Percentiles rank a stretch among this genome's conserved stretches.
Conservation (phyloP, 1,140 invertebrate genomes). For the Drosophila melanogaster region DNA sequence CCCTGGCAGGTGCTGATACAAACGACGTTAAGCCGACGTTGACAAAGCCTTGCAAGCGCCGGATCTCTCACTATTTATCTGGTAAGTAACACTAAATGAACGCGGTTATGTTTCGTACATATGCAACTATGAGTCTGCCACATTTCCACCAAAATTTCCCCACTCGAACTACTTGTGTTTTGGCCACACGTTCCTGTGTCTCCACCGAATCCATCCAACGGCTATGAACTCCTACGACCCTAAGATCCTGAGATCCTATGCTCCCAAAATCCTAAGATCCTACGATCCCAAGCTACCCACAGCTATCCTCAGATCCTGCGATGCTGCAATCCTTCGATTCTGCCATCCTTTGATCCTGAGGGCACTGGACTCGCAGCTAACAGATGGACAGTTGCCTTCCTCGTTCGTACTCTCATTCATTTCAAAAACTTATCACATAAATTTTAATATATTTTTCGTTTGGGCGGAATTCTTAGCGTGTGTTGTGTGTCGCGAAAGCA, state of each 20-base stretch:
- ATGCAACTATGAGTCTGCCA: conserved; percentile 38
- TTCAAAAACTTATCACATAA: conserved; percentile 83
- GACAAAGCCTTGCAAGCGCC: conserved; percentile 51
- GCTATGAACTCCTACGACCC: neutral
- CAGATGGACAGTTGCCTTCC: conserved; percentile 7
- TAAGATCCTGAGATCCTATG: neutral
- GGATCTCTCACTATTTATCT: conserved; percentile 41
- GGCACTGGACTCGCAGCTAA: conserved; percentile 12
- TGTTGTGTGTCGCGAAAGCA: conserved; percentile 60
- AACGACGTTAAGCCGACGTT: conserved; percentile 27
- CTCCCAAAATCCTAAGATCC: too few relatives aligned
- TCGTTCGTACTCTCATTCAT: conserved; percentile 24
- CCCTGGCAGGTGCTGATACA: conserved; percentile 45
- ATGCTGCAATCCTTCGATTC: neutral
- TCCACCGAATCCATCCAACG: neutral
- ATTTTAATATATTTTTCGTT: conserved; percentile 71
- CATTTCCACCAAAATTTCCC: conserved; percentile 4
- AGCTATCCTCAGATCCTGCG: too few relatives aligned
- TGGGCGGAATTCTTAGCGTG: conserved; percentile 84
- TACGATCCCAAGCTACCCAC: too few relatives aligned
- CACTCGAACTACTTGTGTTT: conserved; percentile 25
- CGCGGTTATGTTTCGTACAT: conserved; percentile 42
- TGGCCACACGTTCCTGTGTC: conserved; percentile 38
- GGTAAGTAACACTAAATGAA: conserved; percentile 53
- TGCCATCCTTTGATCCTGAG: neutral